phyloP scores from a whole-genome alignment of 2,113 vertebrate genomes.

The Xiphophorus maculatus region DNA sequence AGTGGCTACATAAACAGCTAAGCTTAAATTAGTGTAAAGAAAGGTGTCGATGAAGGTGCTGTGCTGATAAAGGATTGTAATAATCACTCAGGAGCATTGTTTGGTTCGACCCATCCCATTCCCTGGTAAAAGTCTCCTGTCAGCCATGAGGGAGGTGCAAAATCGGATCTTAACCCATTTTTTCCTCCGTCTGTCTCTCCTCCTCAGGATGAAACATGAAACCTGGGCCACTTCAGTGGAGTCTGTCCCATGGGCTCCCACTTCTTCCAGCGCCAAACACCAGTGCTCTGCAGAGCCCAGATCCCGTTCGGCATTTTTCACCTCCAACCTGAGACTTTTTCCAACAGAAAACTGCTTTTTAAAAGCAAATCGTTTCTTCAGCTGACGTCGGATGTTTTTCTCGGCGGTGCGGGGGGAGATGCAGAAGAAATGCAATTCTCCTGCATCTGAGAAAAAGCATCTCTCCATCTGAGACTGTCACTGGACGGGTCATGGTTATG shows the following conservation, averaged over 20 bases:
- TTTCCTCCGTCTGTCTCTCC: conserved; percentile 45
- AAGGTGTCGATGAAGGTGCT: neutral
- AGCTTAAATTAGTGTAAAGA: neutral
- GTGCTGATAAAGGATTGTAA: neutral
- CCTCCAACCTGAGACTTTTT: conserved; percentile 10
- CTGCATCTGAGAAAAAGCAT: conserved; percentile 14
- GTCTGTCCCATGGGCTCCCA: conserved; percentile 58
- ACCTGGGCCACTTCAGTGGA: conserved; percentile 70
- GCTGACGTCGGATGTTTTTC: neutral
- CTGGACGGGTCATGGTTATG: conserved; percentile 22
- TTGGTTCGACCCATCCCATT: neutral
- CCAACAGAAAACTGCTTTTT: neutral
- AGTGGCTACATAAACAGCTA: too few relatives aligned
- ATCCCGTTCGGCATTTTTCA: conserved; percentile 27
- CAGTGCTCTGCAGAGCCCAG: conserved; percentile 34
- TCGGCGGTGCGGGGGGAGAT: neutral
- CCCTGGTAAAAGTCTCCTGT: conserved; percentile 7
- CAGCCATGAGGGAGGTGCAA: conserved; percentile 64
- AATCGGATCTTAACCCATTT: conserved; percentile 58
- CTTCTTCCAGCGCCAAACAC: conserved; percentile 58
- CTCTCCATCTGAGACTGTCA: neutral
- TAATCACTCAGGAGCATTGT: neutral
- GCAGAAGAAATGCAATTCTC: neutral
- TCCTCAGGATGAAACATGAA: conserved; percentile 78
- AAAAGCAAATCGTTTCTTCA: neutral